Base-by-base conservation (phyloP, 1,140 invertebrate species). In the Solenopsis invicta region DNA sequence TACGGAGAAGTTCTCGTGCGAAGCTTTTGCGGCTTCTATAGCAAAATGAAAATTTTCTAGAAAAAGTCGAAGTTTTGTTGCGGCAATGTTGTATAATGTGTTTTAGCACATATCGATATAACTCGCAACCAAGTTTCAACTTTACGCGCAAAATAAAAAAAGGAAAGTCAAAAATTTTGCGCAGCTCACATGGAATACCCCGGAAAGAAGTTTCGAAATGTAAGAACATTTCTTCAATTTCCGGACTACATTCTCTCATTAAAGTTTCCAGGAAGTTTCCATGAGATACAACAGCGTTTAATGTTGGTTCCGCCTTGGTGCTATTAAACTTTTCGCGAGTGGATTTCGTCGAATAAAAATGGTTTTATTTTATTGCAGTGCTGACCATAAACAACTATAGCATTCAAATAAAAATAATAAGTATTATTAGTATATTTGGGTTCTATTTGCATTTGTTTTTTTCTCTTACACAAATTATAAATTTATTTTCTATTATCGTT, bases 141-240 rank as follows among this genome's bases (percentile, higher is more conserved):
- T 72, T 41, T 6, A 18, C 41, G 21, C 24, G 54, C 52, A 48
- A 45, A 37, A 81, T 21, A 21, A 41, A 80, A 69, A n/a, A 61
- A 67, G 34, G 12, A 29, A 41, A 45, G 13, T 84, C 54, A 75
- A 61, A 82, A 84, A 75, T 84, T 84, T 24, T 48, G 69, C 78
- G 37, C 78, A 48, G 37, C 52, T 41, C 29, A 48, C 29, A 54
- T 61, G 80, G 8, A 84, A 84, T 62, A 75, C 45, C 29, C 56
- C 16, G 29, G 45, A 84, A 84, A 74, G 54, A 84, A 62, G 80
- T 61, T 84, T 21, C 54, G 41, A 74, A n/a, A 84, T 75, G 54
- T 84, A 84, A 84, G 69, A 84, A 84, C 80, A 54, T 84, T 84
- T 84, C 80, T 84, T 84, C 80, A 84, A 84, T 84, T 84, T 74